Conservation (phyloP, 2,113 vertebrate genomes). For the Orientallactaga bullata region DNA sequence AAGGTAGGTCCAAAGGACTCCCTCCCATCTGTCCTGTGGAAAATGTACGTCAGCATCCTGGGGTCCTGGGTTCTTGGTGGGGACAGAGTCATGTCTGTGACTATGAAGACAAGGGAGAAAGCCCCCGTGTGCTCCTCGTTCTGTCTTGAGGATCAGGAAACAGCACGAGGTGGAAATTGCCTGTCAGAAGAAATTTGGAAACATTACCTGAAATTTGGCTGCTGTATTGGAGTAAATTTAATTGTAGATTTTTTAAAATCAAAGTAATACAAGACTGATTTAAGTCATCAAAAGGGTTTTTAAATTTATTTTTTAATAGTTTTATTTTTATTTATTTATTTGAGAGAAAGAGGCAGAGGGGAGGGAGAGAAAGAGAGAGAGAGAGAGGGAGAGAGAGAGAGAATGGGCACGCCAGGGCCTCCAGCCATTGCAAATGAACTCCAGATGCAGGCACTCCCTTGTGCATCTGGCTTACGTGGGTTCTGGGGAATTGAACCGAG, state of each 20-base stretch:
- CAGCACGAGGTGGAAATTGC: not conserved
- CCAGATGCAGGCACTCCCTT: no score
- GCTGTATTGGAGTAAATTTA: not conserved
- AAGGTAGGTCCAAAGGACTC: not conserved
- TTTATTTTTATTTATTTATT: no score
- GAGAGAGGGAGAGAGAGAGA: no score
- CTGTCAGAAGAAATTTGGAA: slow-evolving; percentile 32
- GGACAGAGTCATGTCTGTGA: not conserved
- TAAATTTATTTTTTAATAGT: no score
- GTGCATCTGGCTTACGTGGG: no score
- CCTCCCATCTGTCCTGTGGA: not conserved
- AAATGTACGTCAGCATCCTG: not conserved
- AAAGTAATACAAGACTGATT: not conserved
- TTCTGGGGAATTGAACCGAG: no score
- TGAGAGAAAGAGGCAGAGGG: no score
- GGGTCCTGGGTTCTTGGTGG: not conserved
- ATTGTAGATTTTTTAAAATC: not conserved
- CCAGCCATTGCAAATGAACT: no score
- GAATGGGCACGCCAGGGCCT: no score
- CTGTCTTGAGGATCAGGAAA: not conserved
- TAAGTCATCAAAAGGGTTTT: not conserved
- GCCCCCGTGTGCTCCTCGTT: not conserved
- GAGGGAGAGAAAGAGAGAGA: no score
- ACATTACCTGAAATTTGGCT: slow-evolving; percentile 28
- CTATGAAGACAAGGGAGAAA: not conserved